phyloP scores from a whole-genome alignment of 2,113 vertebrate species.

The Pelobates fuscus region DNA sequence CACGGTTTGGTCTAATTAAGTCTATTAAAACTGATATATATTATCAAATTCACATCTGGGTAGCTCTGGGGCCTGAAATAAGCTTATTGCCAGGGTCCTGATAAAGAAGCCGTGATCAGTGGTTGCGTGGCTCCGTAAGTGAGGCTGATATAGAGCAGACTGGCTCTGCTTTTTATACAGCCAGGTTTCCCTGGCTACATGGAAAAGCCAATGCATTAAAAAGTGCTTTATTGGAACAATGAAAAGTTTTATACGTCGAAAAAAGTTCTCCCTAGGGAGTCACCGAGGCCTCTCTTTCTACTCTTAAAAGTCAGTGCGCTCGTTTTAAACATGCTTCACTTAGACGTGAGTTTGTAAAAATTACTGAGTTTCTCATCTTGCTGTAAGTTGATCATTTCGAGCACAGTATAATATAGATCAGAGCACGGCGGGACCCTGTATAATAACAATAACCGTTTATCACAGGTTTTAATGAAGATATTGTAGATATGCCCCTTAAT shows the following conservation, averaged over 20 bases:
- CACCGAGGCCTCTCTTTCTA: slow-evolving; percentile 7
- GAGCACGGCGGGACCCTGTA: neutral
- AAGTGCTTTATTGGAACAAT: slow-evolving; percentile 15
- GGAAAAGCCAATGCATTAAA: slow-evolving; percentile 26
- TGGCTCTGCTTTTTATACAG: neutral
- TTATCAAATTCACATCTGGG: too few species aligned
- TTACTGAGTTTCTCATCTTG: slow-evolving; percentile 7
- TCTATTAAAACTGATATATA: too few species aligned
- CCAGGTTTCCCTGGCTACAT: neutral
- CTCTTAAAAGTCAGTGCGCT: neutral
- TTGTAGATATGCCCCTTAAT: neutral
- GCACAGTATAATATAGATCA: neutral
- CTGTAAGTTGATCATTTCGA: neutral
- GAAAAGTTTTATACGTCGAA: slow-evolving; percentile 23
- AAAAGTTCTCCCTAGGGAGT: slow-evolving; percentile 8
- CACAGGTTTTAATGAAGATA: neutral
- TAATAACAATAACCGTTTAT: neutral
- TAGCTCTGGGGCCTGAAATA: neutral
- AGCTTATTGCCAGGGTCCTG: slow-evolving; percentile 19
- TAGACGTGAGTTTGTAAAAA: slow-evolving; percentile 7
- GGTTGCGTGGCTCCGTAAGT: neutral
- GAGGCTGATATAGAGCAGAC: slow-evolving; percentile 4
- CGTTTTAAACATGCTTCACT: neutral
- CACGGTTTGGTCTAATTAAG: too few species aligned
- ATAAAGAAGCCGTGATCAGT: slow-evolving; percentile 47